Percentiles rank a stretch among this genome's conserved stretches.
phyloP scores from a whole-genome alignment of 2,888 invertebrate species.

The Griposia aprilina region DNA sequence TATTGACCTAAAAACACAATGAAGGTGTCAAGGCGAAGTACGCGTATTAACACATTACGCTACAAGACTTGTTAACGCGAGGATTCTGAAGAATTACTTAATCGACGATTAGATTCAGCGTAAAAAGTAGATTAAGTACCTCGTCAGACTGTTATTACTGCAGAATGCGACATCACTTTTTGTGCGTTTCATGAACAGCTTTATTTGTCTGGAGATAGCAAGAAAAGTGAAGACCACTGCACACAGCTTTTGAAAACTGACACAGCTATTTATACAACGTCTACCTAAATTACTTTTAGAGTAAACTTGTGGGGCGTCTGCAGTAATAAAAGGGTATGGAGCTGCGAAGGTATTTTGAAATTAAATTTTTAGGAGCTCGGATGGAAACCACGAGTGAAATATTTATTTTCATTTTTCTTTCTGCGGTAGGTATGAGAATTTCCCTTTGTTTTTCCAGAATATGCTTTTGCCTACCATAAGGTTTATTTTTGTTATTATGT shows the following conservation, averaged over 20 bases:
- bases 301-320: slow-evolving; percentile 41
- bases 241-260: slow-evolving; percentile 23
- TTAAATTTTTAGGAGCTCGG: slow-evolving; percentile 45
- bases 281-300: slow-evolving; percentile 55
- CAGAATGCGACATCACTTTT: slow-evolving; percentile 56
- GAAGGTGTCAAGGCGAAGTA: slow-evolving; percentile 57
- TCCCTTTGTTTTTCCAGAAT: not conserved
- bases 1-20: slow-evolving; percentile 62
- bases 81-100: slow-evolving; percentile 65
- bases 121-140: slow-evolving; percentile 64
- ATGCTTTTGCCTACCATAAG: not conserved
- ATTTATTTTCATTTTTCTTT: slow-evolving; percentile 6
- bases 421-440: not conserved
- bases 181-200: slow-evolving; percentile 49
- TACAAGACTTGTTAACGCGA: slow-evolving; percentile 48
- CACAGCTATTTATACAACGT: slow-evolving; percentile 50
- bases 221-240: slow-evolving; percentile 1
- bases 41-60: slow-evolving; percentile 61
- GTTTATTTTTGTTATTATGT: not conserved
- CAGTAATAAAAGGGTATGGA: slow-evolving; percentile 48
- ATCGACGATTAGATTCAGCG: slow-evolving; percentile 64
- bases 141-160: slow-evolving; percentile 63
- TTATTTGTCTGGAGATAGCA: slow-evolving; percentile 47
- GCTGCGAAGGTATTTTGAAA: slow-evolving; percentile 52
- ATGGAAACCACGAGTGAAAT: slow-evolving; percentile 23